Conservation (phyloP, 2,888 invertebrate species). For the Gymnoscelis rufifasciata region DNA sequence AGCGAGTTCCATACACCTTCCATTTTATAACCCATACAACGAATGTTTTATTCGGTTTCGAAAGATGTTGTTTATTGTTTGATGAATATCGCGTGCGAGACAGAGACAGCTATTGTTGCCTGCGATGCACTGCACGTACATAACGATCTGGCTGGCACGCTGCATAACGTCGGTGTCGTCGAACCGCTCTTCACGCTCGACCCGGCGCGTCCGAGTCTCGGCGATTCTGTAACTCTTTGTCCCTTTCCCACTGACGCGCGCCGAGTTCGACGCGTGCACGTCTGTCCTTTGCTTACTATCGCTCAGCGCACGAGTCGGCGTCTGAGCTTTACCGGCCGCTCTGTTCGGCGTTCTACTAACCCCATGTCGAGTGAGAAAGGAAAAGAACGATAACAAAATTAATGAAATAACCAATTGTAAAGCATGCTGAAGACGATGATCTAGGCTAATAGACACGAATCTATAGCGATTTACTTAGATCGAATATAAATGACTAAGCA, state of each 20-base stretch:
- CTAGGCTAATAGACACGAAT: constrained; percentile 22
- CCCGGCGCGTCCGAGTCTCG: constrained; percentile 69
- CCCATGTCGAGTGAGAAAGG: constrained; percentile 35
- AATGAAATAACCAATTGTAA: constrained; percentile 31
- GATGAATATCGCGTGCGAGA: constrained; percentile 50
- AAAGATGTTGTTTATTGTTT: constrained; percentile 43
- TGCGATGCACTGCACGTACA: constrained; percentile 79
- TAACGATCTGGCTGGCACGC: constrained; percentile 91
- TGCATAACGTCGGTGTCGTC: constrained; percentile 90
- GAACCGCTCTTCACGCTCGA: constrained; percentile 79
- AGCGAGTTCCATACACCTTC: no score
- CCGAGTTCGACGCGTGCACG: constrained; percentile 35
- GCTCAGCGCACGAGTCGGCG: constrained; percentile 36
- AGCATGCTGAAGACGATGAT: constrained; percentile 24
- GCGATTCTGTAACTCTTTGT: constrained; percentile 67
- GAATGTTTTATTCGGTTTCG: no score
- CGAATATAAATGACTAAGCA: constrained; percentile 26
- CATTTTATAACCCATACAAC: no score
- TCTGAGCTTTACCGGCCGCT: constrained; percentile 46
- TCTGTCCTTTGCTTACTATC: constrained; percentile 43
- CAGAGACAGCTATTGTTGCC: constrained; percentile 39
- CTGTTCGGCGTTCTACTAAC: constrained; percentile 52
- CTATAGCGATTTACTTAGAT: constrained; percentile 19
- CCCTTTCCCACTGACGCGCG: constrained; percentile 54
- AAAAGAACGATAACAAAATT: constrained; percentile 43